These are phyloP conservation scores for Alviniconcha strummeri DNA, from an alignment of 2,888 invertebrate species.

Conservation along the genomic window DNA sequence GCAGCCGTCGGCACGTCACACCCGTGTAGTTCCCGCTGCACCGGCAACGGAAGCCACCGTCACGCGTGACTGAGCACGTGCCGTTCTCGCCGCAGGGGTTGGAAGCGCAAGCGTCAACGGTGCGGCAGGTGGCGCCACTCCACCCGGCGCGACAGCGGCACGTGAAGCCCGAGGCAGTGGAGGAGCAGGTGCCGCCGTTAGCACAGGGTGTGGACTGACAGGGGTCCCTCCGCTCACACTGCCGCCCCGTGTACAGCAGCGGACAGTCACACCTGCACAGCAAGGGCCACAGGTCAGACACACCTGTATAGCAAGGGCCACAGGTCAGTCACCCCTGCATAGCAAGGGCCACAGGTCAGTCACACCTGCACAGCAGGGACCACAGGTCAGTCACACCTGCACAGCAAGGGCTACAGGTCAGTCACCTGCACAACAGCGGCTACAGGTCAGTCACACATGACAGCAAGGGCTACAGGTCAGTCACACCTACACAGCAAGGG, in stretches of 20 bases:
- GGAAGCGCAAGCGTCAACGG: conserved; percentile 57
- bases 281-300: background rate
- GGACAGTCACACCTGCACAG: conserved; percentile 51
- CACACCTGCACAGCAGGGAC: too few relatives aligned
- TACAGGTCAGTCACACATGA: too few relatives aligned
- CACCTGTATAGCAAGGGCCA: background rate
- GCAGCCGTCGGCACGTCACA: conserved; percentile 6
- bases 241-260: conserved; percentile 40
- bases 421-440: background rate
- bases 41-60: conserved; percentile 12
- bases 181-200: conserved; percentile 42
- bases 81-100: conserved; percentile 54
- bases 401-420: background rate
- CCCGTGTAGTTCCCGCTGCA: conserved; percentile 23
- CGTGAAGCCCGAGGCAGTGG: conserved; percentile 30
- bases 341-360: too few relatives aligned
- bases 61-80: conserved; percentile 39
- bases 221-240: conserved; percentile 44
- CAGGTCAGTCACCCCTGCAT: too few relatives aligned
- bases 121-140: conserved; percentile 59
- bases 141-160: conserved; percentile 59
- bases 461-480: too few relatives aligned
- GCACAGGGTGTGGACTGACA: conserved; percentile 52
- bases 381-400: conserved; percentile 50
- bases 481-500: too few relatives aligned